Evolutionary conservation across 2,888 invertebrate genomes (phyloP).

Genomic region (Deilephila porcellus): DNA sequence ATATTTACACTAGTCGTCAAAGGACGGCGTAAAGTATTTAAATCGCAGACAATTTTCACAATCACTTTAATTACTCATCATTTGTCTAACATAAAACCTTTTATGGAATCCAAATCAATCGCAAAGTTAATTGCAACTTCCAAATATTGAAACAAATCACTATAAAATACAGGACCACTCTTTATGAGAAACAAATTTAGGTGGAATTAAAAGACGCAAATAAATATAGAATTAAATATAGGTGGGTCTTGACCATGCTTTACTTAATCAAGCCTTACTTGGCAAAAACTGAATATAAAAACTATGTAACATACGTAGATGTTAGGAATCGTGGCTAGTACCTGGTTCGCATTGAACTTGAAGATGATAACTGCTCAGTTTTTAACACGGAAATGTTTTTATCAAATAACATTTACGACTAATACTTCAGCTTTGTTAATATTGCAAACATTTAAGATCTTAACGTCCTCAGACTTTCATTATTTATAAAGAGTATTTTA

Average conservation of each 20-base stretch:
- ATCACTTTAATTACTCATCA: too few relatives aligned
- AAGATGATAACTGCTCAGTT: conserved; percentile 50
- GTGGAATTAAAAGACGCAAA: background rate
- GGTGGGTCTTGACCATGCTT: conserved; percentile 34
- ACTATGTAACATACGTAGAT: conserved; percentile 27
- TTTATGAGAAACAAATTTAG: background rate
- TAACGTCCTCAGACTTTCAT: background rate
- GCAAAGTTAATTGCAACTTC: too few relatives aligned
- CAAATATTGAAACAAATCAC: too few relatives aligned
- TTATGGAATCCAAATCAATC: too few relatives aligned
- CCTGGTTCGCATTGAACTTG: conserved; percentile 50
- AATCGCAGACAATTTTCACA: too few relatives aligned
- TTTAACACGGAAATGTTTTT: conserved; percentile 56
- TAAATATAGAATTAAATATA: too few relatives aligned
- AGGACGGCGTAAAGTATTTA: too few relatives aligned
- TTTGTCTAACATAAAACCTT: too few relatives aligned
- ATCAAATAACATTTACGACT: conserved; percentile 38
- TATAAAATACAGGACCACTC: background rate
- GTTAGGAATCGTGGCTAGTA: conserved; percentile 32
- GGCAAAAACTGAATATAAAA: conserved; percentile 36
- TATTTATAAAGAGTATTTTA: background rate
- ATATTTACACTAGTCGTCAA: too few relatives aligned
- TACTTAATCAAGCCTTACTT: conserved; percentile 28
- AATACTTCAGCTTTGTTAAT: conserved; percentile 36
- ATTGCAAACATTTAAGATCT: background rate